phyloP scores from a whole-genome alignment of 64 coral and sea anemone species.

The Actinia equina region DNA sequence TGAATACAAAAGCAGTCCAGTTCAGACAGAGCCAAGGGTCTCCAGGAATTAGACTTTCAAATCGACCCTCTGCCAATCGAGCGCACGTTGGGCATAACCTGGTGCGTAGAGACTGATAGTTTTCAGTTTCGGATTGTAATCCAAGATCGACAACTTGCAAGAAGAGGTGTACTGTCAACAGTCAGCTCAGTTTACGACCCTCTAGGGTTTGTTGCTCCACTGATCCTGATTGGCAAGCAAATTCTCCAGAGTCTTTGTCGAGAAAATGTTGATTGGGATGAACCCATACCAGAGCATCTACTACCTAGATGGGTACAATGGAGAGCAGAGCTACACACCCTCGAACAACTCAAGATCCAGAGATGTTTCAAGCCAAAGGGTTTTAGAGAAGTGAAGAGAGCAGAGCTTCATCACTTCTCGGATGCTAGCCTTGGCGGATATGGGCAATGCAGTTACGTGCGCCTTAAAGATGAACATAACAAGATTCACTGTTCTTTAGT shows the following conservation, averaged over 20 bases:
- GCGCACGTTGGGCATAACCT: conserved; percentile 18
- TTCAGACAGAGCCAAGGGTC: conserved; percentile 39
- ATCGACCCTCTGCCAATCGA: conserved; percentile 29
- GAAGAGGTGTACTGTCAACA: neutral
- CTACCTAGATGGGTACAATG: neutral
- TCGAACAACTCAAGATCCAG: neutral
- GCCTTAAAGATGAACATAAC: neutral
- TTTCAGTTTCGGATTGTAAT: neutral
- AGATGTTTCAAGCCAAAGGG: neutral
- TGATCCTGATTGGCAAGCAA: neutral
- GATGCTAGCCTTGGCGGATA: neutral
- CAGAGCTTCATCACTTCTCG: neutral
- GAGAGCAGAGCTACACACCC: neutral
- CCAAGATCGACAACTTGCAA: neutral
- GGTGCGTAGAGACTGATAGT: conserved; percentile 43
- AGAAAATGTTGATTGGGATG: neutral
- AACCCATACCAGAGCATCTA: neutral
- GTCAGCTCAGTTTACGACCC: neutral
- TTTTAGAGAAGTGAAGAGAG: neutral
- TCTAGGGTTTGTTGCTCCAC: neutral
- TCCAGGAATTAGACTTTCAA: neutral
- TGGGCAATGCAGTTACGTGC: neutral
- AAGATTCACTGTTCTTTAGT: conserved; percentile 7
- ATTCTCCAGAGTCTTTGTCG: neutral
- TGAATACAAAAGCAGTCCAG: no score